phyloP scores from a whole-genome alignment of 2,113 vertebrate species.

The Pygoscelis adeliae region DNA sequence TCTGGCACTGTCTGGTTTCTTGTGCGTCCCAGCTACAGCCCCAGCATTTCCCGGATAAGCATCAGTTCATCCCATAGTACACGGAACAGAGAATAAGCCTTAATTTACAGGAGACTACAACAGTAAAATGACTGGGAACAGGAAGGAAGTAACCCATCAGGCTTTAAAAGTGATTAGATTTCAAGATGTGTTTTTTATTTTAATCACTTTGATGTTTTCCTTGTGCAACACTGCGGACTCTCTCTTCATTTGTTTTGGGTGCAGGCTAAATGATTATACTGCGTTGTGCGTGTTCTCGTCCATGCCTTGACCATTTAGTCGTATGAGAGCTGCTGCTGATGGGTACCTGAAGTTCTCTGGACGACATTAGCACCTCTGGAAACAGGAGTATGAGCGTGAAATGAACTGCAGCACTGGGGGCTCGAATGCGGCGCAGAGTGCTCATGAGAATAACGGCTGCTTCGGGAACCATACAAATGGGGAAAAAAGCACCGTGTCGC shows the following conservation, averaged over 20 bases:
- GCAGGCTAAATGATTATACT: fast-evolving
- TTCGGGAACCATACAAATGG: neutral
- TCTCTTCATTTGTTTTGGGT: fast-evolving
- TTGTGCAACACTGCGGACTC: neutral
- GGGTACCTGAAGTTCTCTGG: neutral
- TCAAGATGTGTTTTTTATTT: neutral
- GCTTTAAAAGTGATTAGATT: neutral
- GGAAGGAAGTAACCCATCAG: neutral
- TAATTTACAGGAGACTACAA: neutral
- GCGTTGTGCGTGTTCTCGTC: neutral
- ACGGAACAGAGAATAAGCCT: neutral
- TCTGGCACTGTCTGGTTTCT: neutral
- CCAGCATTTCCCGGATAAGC: neutral
- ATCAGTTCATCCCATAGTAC: neutral
- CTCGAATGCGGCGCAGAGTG: fast-evolving
- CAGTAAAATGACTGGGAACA: neutral
- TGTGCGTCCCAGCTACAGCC: neutral
- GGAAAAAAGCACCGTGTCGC: neutral
- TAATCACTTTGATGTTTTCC: neutral
- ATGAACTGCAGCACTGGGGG: fast-evolving
- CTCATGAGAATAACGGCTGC: neutral
- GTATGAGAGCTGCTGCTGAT: neutral
- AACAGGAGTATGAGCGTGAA: neutral
- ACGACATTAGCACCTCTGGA: neutral
- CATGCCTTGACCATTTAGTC: neutral